Evolutionary conservation across 1,140 invertebrate genomes (phyloP), one percentile per base, ranked within the genome.

Genomic region (Bursaphelenchus mucronatus): DNA sequence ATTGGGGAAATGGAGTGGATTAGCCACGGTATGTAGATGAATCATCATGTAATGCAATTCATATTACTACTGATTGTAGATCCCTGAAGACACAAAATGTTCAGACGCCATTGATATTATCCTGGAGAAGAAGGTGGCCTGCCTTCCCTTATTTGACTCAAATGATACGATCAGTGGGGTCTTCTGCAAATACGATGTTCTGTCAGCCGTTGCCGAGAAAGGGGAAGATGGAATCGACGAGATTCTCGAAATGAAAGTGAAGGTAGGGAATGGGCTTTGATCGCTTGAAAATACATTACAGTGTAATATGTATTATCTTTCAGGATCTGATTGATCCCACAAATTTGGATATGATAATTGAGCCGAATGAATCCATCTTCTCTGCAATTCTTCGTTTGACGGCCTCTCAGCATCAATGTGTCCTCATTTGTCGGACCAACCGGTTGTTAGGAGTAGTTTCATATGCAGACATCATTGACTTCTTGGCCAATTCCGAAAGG

Each of bases 401-500:
- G 19, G 50, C 47, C 40, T 21, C 64, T 15, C 69, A 65, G n/a
- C 73, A 45, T 19, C 65, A 75, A 53, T 71, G 71, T 9, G 30
- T 71, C 9, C 64, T 70, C 19, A 57, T 71, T n/a, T 39, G 56
- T 11, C 8, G 54, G 10, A 71, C 63, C 11, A 30, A 58, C 6
- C 51, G 43, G 15, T 52, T 73, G 13, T 17, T 49, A 17, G 71
- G 67, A 40, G 73, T 73, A 40, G 46, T 73, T 41, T 73, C 71
- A 8, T 63, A 75, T 40, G 64, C 71, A 19, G 71, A 73, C 49
- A 73, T 73, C 52, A 63, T 73, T 63, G 69, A 72, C 19, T 73
- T 76, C 46, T 51, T 64, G 39, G 44, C 45, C 13, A 11, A 59
- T n/a, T 40, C 30, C 57, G 57, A 59, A 1, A 13, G 41, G 21